Base-by-base conservation (phyloP, 2,797 vertebrate species). In the Rhinatrema bivittatum region DNA sequence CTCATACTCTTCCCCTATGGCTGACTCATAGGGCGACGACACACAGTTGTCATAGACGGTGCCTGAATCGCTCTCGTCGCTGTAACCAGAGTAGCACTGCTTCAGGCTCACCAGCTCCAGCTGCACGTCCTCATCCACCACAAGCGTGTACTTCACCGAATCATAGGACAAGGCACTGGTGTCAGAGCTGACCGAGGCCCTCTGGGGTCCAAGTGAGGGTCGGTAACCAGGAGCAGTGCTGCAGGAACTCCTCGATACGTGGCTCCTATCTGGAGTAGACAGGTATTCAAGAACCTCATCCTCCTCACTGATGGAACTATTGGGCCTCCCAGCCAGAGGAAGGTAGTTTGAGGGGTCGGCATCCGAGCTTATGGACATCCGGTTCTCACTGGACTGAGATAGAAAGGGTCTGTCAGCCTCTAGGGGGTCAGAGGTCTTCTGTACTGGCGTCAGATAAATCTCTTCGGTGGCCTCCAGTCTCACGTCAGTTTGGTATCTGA, bases 11-110 rank as follows among this genome's bases (percentile, higher is more conserved):
- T 98, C 93, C 0, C 91, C 92, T 0, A 93, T 86, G 55, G 92
- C 91, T 0, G 91, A 94, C 75, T 95, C 91, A 0, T 97, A 98
- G 20, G 95, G 93, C 0, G 94, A 96, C 3, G 91, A 92, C 33
- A 91, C 89, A 2, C 94, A 97, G 71, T 98, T 98, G 82, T 98
- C 93, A 0, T 97, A 97, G 66, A 98, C 83, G 0, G 95, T 98
- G 54, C 91, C 91, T 0, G 91, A 91, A 73, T 98, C 94, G 1
- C 94, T 98, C 75, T 98, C 95, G 0, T 98, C 94, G 0, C 94
- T 97, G 82, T 95, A 97, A 59, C 91, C 89, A 0, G 89, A 89
- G 46, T 95, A 98, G 79, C 93, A 97, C 5, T 94, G 90, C 39
- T 88, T 82, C 42, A 98, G 84, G 65, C 94, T 97, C 60, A 97